phyloP scores from a whole-genome alignment of 92 coral and sea anemone genomes.

The Zoanthus sansibaricus region DNA sequence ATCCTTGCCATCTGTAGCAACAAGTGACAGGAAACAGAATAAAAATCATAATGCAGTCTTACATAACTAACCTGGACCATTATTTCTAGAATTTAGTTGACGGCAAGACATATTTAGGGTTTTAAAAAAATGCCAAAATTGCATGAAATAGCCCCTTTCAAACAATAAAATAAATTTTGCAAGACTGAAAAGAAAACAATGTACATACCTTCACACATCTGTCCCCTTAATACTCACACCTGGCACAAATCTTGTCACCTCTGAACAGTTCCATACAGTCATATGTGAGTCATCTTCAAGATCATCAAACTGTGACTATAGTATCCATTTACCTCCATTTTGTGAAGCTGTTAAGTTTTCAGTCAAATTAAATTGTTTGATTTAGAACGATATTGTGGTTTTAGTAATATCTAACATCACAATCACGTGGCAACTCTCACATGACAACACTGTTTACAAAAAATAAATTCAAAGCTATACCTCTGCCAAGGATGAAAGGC shows the following conservation, averaged over 20 bases:
- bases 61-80: too few species aligned
- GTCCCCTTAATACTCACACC: constrained; percentile 29
- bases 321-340: constrained; percentile 45
- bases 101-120: too few species aligned
- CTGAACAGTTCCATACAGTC: not conserved
- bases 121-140: too few species aligned
- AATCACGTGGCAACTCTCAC: constrained; percentile 19
- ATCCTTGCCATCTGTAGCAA: too few species aligned
- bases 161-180: not conserved
- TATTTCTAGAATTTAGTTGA: too few species aligned
- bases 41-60: too few species aligned
- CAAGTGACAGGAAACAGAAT: too few species aligned
- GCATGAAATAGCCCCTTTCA: not conserved
- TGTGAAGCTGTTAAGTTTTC: constrained; percentile 50
- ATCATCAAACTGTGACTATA: constrained; percentile 35
- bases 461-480: constrained; percentile 50
- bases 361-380: constrained; percentile 44
- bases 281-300: not conserved
- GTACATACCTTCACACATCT: constrained; percentile 8
- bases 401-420: constrained; percentile 4
- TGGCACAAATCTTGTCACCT: not conserved
- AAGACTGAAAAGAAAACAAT: not conserved
- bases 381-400: constrained; percentile 13
- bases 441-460: constrained; percentile 22
- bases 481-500: constrained; percentile 43